These are phyloP conservation scores for Fragariocoptes setiger DNA, from an alignment of 1,140 invertebrate genomes.

Conservation along the genomic window DNA sequence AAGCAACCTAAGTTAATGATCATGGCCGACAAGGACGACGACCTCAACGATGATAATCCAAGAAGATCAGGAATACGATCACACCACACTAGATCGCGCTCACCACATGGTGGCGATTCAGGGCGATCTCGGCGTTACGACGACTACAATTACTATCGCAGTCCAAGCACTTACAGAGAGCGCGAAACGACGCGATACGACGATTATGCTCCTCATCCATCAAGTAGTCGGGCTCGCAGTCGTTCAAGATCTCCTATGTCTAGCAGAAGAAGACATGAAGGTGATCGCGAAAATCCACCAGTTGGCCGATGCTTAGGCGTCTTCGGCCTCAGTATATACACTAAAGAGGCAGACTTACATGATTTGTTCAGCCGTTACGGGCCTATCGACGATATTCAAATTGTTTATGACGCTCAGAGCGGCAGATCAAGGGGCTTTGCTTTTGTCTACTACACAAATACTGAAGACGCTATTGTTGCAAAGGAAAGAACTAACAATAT, in stretches of 20 bases:
- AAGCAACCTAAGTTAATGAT: too few species aligned
- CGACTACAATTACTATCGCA: not conserved
- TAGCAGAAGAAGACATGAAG: constrained; percentile 1
- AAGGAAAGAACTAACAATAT: constrained; percentile 69
- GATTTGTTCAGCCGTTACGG: constrained; percentile 77
- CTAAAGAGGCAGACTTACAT: constrained; percentile 64
- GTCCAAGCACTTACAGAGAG: not conserved
- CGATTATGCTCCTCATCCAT: not conserved
- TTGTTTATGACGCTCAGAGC: constrained; percentile 82
- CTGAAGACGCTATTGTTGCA: constrained; percentile 57
- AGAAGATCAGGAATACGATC: too few species aligned
- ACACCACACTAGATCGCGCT: too few species aligned
- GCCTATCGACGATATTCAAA: constrained; percentile 60
- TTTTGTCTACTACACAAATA: constrained; percentile 71
- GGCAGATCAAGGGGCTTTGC: constrained; percentile 66
- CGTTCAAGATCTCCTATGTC: not conserved
- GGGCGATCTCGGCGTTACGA: not conserved
- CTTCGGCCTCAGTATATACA: constrained; percentile 70
- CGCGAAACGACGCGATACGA: not conserved
- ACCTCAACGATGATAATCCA: too few species aligned
- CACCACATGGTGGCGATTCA: not conserved
- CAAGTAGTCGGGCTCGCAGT: not conserved
- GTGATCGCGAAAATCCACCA: constrained; percentile 37
- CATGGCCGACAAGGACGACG: too few species aligned
- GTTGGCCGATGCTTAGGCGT: constrained; percentile 65